phyloP scores from a whole-genome alignment of 2,113 vertebrate genomes.

The Vimba vimba region DNA sequence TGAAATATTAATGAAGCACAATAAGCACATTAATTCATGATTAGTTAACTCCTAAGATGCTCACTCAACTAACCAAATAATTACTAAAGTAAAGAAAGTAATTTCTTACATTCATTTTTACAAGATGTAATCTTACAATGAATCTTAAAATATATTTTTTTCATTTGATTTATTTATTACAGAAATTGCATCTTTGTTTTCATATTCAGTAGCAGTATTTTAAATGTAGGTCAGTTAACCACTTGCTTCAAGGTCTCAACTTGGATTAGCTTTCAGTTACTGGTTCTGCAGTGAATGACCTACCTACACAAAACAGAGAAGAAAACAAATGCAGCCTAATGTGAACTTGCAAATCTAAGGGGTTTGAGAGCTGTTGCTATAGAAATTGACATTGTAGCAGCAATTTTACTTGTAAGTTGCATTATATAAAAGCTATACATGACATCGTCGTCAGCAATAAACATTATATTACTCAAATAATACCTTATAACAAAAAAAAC shows the following conservation, averaged over 20 bases:
- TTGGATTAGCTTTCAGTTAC: conserved; percentile 36
- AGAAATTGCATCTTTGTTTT: neutral
- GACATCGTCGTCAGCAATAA: no score
- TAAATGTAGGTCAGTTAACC: conserved; percentile 31
- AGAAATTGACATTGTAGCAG: neutral
- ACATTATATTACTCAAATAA: neutral
- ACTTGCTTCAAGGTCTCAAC: conserved; percentile 41
- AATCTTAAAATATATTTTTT: no score
- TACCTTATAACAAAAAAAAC: neutral
- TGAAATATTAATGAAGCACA: neutral
- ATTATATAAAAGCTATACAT: neutral
- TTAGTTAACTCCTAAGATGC: neutral
- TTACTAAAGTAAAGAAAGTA: neutral
- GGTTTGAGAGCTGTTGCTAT: neutral
- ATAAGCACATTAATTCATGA: neutral
- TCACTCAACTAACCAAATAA: neutral
- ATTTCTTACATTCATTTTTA: neutral
- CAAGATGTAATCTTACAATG: no score
- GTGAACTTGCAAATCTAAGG: neutral
- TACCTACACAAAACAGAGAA: neutral
- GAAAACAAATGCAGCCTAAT: neutral
- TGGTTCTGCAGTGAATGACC: conserved; percentile 7
- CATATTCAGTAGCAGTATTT: neutral
- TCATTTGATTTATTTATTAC: no score
- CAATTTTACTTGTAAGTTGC: no score